Evolutionary conservation across 2,113 vertebrate species (phyloP).

Genomic region (Eudyptes chrysolophus): DNA sequence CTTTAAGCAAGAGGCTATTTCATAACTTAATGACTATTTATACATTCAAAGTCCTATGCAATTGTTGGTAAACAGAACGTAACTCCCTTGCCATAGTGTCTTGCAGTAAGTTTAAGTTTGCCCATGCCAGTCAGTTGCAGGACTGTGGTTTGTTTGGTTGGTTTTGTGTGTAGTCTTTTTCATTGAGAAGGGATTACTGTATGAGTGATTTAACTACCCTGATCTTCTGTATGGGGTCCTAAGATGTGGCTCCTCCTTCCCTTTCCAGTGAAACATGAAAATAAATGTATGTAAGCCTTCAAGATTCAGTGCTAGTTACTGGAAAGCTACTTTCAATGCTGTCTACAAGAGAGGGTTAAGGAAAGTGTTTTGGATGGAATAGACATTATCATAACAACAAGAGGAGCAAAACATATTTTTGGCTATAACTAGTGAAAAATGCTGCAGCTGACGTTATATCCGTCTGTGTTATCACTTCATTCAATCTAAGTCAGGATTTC

Average conservation of each 20-base stretch:
- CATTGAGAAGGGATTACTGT: not conserved
- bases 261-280: not conserved
- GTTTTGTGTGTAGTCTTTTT: not conserved
- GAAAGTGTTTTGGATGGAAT: not conserved
- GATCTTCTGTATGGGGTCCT: not conserved
- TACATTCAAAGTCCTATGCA: not conserved
- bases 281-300: not conserved
- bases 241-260: not conserved
- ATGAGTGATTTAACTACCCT: not conserved
- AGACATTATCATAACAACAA: not conserved
- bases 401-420: conserved; percentile 23
- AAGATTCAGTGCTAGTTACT: not conserved
- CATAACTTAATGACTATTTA: conserved; percentile 45
- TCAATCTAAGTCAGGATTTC: conserved; percentile 64
- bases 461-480: conserved; percentile 4
- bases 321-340: not conserved
- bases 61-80: conserved; percentile 20
- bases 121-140: not conserved
- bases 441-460: conserved; percentile 36
- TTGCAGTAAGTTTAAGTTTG: not conserved
- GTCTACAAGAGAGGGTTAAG: not conserved
- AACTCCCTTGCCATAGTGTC: not conserved
- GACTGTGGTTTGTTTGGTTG: not conserved
- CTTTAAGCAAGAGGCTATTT: conserved; percentile 16
- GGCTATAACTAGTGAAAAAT: conserved; percentile 25